A percentile compares a stretch with the other conserved stretches of the same genome.
These are phyloP conservation scores for Characodon lateralis DNA, from an alignment of 2,797 vertebrate genomes.

Conservation along the genomic window DNA sequence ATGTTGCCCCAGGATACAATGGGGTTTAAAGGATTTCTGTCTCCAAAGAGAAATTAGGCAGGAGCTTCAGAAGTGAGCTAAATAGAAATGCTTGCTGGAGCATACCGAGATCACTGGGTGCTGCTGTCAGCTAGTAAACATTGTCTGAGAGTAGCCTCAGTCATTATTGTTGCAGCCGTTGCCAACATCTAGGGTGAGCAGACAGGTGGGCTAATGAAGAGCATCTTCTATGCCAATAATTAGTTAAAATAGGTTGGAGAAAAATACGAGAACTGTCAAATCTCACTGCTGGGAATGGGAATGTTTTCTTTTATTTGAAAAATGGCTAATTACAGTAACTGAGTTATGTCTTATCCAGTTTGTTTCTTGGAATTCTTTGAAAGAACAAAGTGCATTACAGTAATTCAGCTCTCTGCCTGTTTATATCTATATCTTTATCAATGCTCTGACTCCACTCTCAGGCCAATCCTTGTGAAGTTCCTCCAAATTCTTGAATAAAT, in stretches of 20 bases:
- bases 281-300: slow-evolving; percentile 52
- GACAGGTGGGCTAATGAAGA: slow-evolving; percentile 74
- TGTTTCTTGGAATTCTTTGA: not conserved
- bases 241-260: slow-evolving; percentile 71
- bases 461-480: not conserved
- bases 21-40: slow-evolving; percentile 98
- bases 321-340: slow-evolving; percentile 50
- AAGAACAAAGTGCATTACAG: not conserved
- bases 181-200: slow-evolving; percentile 70
- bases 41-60: slow-evolving; percentile 97
- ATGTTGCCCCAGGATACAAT: slow-evolving; percentile 96
- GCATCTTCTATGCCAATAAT: slow-evolving; percentile 70
- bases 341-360: not conserved
- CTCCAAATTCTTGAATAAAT: not conserved
- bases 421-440: not conserved
- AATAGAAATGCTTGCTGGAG: slow-evolving; percentile 95
- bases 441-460: not conserved
- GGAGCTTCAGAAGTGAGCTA: slow-evolving; percentile 92
- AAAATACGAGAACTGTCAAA: slow-evolving; percentile 47
- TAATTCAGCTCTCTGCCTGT: not conserved
- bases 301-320: slow-evolving; percentile 41
- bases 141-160: slow-evolving; percentile 88
- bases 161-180: slow-evolving; percentile 86
- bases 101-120: slow-evolving; percentile 85
- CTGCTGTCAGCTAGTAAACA: slow-evolving; percentile 93